phyloP scores from a whole-genome alignment of 2,888 invertebrate species.

The Pachycephus smyrnensis region DNA sequence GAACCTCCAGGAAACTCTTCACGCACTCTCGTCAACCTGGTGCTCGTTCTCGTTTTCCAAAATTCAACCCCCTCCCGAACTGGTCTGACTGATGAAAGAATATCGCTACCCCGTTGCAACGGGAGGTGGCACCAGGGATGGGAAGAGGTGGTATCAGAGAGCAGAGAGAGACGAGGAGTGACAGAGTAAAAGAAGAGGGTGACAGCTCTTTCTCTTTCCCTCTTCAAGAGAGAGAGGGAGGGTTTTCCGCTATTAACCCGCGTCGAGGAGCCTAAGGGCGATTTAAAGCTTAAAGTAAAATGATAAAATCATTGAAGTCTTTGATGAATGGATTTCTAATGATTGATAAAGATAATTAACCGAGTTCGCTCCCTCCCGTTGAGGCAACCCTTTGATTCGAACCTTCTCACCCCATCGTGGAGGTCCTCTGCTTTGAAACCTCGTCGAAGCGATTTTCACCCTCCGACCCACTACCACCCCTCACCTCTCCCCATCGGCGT shows the following conservation, averaged over 20 bases:
- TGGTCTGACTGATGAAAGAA: background rate
- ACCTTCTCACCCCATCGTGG: constrained; percentile 19
- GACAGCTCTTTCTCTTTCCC: constrained; percentile 18
- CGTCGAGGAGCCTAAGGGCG: constrained; percentile 28
- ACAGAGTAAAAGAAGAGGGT: background rate
- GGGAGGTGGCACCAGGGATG: background rate
- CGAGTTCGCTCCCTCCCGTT: constrained; percentile 28
- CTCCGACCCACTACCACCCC: constrained; percentile 12
- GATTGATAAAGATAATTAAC: constrained; percentile 61
- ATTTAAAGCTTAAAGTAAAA: constrained; percentile 26
- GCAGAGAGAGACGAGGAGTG: background rate
- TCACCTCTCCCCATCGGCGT: constrained; percentile 16
- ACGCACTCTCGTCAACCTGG: constrained; percentile 18
- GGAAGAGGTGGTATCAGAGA: background rate
- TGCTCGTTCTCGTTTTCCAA: constrained; percentile 18
- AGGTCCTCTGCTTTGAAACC: constrained; percentile 27
- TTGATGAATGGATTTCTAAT: constrained; percentile 53
- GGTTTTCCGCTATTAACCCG: background rate
- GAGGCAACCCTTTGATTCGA: constrained; percentile 26
- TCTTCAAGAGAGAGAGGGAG: constrained; percentile 24
- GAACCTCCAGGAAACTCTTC: constrained; percentile 13
- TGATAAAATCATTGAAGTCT: constrained; percentile 38
- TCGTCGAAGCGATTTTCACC: constrained; percentile 32
- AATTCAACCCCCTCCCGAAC: background rate
- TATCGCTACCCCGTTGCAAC: background rate